These are phyloP conservation scores for Actenoides hombroni DNA, from an alignment of 2,113 vertebrate species.

Conservation along the genomic window DNA sequence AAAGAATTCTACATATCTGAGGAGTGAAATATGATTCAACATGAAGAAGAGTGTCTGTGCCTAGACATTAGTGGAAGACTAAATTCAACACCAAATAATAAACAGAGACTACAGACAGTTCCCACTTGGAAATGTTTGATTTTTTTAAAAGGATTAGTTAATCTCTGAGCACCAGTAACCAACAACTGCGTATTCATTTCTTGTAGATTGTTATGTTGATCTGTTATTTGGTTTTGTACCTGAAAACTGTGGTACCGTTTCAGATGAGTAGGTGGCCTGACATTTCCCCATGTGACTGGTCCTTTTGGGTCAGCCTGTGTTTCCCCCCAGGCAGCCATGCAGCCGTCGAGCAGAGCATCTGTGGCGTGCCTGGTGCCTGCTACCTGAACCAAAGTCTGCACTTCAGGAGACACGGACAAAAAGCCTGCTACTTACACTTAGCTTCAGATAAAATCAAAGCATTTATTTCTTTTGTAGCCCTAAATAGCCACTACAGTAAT, in stretches of 20 bases:
- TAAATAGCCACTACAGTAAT: background rate
- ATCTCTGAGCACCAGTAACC: background rate
- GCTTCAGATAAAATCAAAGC: conserved; percentile 45
- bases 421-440: conserved; percentile 55
- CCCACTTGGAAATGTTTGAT: background rate
- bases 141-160: background rate
- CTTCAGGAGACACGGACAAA: conserved; percentile 17
- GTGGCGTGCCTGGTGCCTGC: background rate
- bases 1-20: background rate
- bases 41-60: background rate
- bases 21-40: background rate
- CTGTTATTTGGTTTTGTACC: background rate
- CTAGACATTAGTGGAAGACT: background rate
- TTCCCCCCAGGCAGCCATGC: background rate
- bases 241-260: background rate
- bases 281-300: fast-evolving
- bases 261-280: background rate
- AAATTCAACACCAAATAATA: background rate
- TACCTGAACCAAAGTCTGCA: background rate
- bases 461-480: background rate
- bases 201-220: fast-evolving
- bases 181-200: fast-evolving
- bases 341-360: background rate
- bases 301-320: background rate
- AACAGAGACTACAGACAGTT: background rate